Conservation (phyloP, 2,797 vertebrate genomes). For the Kryptolebias ocellatus region DNA sequence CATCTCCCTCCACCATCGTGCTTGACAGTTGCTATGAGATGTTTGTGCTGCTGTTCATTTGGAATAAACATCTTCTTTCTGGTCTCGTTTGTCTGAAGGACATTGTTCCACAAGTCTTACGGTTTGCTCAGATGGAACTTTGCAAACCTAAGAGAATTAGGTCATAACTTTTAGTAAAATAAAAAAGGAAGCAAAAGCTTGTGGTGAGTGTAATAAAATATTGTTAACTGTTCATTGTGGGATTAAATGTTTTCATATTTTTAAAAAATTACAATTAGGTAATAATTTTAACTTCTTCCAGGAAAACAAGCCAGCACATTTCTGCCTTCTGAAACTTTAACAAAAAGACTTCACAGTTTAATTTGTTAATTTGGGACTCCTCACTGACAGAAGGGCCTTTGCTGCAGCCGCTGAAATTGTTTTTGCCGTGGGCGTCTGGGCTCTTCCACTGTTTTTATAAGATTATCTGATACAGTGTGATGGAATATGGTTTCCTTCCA, state of each 20-base stretch:
- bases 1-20: background rate
- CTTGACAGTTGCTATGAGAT: background rate
- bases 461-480: conserved; percentile 59
- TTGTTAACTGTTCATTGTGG: background rate
- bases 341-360: conserved; percentile 21
- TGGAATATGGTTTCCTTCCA: conserved; percentile 65
- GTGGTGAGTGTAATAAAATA: background rate
- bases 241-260: too few relatives aligned
- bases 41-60: background rate
- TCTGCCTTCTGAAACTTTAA: background rate
- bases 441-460: conserved; percentile 51
- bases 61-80: background rate
- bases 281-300: background rate
- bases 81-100: background rate
- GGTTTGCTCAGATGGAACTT: too few relatives aligned
- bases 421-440: conserved; percentile 36
- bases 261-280: background rate
- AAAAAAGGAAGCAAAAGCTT: too few relatives aligned
- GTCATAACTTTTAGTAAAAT: too few relatives aligned
- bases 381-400: conserved; percentile 20
- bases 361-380: conserved; percentile 13
- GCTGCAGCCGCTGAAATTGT: conserved; percentile 28
- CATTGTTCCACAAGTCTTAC: background rate
- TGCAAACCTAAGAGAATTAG: too few relatives aligned
- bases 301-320: background rate